Base-by-base conservation (phyloP, 2,888 invertebrate species). In the Hylaea fasciaria region DNA sequence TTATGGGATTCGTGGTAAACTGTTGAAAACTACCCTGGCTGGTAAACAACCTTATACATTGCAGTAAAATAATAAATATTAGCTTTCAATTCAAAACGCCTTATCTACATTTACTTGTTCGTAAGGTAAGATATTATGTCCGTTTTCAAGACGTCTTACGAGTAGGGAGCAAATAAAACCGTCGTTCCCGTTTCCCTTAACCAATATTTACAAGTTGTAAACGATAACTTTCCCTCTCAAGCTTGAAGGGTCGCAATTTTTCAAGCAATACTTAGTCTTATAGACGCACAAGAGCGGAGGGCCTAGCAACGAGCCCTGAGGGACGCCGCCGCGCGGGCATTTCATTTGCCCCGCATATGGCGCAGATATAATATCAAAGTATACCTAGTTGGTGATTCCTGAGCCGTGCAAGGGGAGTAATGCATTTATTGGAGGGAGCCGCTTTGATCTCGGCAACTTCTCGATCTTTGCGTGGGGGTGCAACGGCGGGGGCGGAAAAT, bases 201-300 rank as follows among this genome's bases (percentile, higher is more conserved):
- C 74, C 78, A 84, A 85, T 86, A 86, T 86, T 88, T 87, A 87
- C 87, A 86, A 76, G 80, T 81, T 82, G 84, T 86, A 81, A 83
- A 76, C 82, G 82, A 81, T 83, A 82, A 82, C 72, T 78, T 73
- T 71, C 77, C 77, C 68, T 65, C 65, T 64, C 57, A 61, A 68
- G 73, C 65, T 72, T 69, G 73, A 72, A 44, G 56, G 61, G 61
- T 44, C 52, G 76, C 81, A 74, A 82, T 62, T 56, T 57, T 62
- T 57, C 81, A 78, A 82, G 82, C 81, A 85, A 80, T 84, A 81
- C 78, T 83, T 81, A 82, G 73, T 60, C 50, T 72, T 61, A 40
- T 52, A 47, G 40, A 62, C 71, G 65, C 60, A 68, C 45, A n/a
- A 49, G 49, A 45, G 70, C 45, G 57, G 70, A 72, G 81, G 80